Evolutionary conservation across 1,140 invertebrate genomes (phyloP).

Genomic region (Diachasma alloeum): DNA sequence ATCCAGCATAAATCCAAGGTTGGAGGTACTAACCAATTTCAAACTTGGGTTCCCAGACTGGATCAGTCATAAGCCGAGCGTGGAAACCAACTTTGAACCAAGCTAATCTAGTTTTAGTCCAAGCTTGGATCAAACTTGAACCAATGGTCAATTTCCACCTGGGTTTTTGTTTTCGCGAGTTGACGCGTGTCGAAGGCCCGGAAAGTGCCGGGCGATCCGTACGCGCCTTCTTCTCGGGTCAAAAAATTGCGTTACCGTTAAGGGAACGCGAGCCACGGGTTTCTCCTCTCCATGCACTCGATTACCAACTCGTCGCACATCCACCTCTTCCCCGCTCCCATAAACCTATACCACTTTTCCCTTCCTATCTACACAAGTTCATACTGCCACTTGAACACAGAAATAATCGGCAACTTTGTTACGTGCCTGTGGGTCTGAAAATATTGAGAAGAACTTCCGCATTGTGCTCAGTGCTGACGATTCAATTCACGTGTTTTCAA

Average conservation of each 20-base stretch:
- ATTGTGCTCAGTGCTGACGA: background rate
- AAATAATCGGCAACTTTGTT: slow-evolving; percentile 10
- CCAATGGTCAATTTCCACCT: too few relatives aligned
- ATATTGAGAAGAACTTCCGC: background rate
- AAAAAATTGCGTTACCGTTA: slow-evolving; percentile 8
- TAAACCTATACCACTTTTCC: slow-evolving; percentile 6
- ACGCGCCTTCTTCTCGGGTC: background rate
- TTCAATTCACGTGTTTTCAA: background rate
- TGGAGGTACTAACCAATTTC: too few relatives aligned
- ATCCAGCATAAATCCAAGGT: too few relatives aligned
- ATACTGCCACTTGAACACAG: background rate
- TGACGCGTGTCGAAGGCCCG: background rate
- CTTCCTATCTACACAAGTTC: background rate
- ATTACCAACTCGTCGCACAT: background rate
- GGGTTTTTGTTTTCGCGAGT: background rate
- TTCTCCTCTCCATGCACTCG: background rate
- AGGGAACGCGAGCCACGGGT: background rate
- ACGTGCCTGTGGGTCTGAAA: background rate
- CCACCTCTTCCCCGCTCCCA: background rate
- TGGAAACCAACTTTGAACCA: too few relatives aligned
- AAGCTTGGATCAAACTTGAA: too few relatives aligned
- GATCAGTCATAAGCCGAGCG: too few relatives aligned
- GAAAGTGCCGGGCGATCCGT: background rate
- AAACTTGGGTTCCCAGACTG: too few relatives aligned
- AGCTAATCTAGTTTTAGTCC: too few relatives aligned